Base-by-base conservation (phyloP, 2,888 invertebrate species). In the Cryptocephalus primarius region DNA sequence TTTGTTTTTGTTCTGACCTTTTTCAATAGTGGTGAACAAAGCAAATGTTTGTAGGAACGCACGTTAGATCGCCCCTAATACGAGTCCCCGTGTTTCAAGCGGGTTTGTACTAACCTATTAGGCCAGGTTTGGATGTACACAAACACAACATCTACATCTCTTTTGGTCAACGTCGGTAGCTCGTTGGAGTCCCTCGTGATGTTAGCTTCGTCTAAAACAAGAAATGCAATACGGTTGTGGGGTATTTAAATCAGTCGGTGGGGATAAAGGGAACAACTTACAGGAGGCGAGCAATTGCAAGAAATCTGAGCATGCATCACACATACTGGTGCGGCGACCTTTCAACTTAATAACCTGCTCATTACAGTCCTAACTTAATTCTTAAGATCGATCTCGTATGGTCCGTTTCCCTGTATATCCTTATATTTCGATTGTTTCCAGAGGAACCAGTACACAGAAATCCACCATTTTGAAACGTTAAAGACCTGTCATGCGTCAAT, bases 231-330 rank as follows among this genome's bases (percentile, higher is more conserved):
- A 22, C 22, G 22, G 6, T 22, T 22, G 22, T 22, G 6, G 22
- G 22, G 22, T 6, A 22, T 22, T 22, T 22, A 22, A 22, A 22
- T 22, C 22, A 22, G 6, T 22, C 6, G 22, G 22, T 22, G 22
- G 22, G 22, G 22, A 22, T 2, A 22, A 22, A 22, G 22, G 22
- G 22, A 22, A 46, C 45, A 59, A 68, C 85, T 83, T 80, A 87
- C 86, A 85, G 65, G 82, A 80, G 68, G 88, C 81, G 72, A 93
- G 82, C 73, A 93, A 83, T 76, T 88, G 87, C 74, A 89, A 82
- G 78, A 92, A 88, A 75, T 92, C 91, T 70, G 87, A 84, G 78
- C 93, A 93, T 75, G 88, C 86, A 83, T 93, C 92, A 83, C 92
- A 93, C 89, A 88, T 88, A 69, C 68, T 75, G 67, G 48, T 48